A percentile compares a stretch with the other conserved stretches of the same genome.
Conservation (phyloP, 2,888 invertebrate species). For the Diarsia dahlii region DNA sequence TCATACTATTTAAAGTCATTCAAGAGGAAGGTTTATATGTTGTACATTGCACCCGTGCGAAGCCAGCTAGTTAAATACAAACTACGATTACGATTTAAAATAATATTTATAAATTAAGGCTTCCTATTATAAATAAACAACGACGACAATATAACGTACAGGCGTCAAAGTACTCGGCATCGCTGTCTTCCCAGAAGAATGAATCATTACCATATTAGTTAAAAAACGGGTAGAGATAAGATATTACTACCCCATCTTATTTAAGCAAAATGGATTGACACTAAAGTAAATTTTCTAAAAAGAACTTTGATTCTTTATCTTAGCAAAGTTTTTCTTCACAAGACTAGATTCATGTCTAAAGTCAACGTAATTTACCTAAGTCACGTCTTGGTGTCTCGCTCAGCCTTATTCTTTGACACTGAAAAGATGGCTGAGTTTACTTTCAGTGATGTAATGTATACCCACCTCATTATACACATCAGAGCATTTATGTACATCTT, state of each 20-base stretch:
- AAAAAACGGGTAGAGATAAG: background rate
- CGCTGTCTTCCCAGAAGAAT: too few relatives aligned
- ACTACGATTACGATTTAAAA: too few relatives aligned
- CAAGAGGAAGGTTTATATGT: too few relatives aligned
- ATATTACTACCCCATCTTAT: background rate
- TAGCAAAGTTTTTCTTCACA: conserved; percentile 28
- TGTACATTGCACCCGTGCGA: too few relatives aligned
- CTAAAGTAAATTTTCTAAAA: background rate
- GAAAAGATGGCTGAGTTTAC: conserved; percentile 42
- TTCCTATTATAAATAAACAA: too few relatives aligned
- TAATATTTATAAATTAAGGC: too few relatives aligned
- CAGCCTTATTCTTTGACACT: conserved; percentile 45
- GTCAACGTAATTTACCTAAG: conserved; percentile 44
- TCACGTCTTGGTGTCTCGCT: conserved; percentile 50
- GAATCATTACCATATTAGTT: background rate
- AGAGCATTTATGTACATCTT: conserved; percentile 49
- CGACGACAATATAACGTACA: too few relatives aligned
- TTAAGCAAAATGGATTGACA: background rate
- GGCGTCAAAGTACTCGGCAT: too few relatives aligned
- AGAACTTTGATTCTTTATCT: background rate
- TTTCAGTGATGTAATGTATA: conserved; percentile 46
- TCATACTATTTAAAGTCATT: too few relatives aligned
- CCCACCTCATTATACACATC: conserved; percentile 50
- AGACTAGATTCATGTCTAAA: conserved; percentile 42
- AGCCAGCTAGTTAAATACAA: too few relatives aligned